Base-by-base conservation (phyloP, 1,140 invertebrate genomes). In the Sycophaga agraensis region DNA sequence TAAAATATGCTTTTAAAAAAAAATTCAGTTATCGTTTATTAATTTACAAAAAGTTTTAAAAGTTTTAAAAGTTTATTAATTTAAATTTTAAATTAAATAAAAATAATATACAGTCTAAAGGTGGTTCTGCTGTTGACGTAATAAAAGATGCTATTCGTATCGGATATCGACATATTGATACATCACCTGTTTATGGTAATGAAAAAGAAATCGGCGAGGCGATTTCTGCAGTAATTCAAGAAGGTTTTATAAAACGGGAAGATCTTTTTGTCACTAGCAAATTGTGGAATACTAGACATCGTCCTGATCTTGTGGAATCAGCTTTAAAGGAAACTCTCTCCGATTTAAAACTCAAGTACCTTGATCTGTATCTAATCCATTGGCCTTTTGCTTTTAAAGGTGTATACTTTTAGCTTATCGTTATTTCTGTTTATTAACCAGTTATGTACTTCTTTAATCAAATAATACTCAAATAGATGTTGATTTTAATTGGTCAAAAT, bases 201-300 rank as follows among this genome's bases (percentile, higher is more conserved):
- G 94, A 97, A 75, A 82, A 84, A 40, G 91, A 94, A 82, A 86
- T 97, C 21, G 94, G 94, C 1, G 78, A 80, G 57, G 93, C 86
- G 0, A 81, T 97, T 4, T 82, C 86, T 34, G 84, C 87, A n/a
- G 87, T 90, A 69, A 84, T 96, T 43, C 75, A 79, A 0, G 85
- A 91, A 68, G 91, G 89, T 31, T 76, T 83, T 1, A 83, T 93
- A 11, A 88, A 86, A 68, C 81, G 87, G 55, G 82, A 87, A 42
- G 92, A 95, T 67, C 80, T 92, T 1, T 86, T 83, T 37, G 75
- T 85, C 3, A 85, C 84, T 4, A 81, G 81, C 74, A 78, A 86
- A 76, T 66, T 87, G 7, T 86, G 84, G 85, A 84, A 84, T 59
- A 84, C 86, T 0, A 87, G 81, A 73, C 88, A 90, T 70, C 78